Evolutionary conservation across 92 coral and sea anemone genomes (phyloP), one percentile per base, ranked within the genome.

Genomic region (Scolanthus callimorphus): DNA sequence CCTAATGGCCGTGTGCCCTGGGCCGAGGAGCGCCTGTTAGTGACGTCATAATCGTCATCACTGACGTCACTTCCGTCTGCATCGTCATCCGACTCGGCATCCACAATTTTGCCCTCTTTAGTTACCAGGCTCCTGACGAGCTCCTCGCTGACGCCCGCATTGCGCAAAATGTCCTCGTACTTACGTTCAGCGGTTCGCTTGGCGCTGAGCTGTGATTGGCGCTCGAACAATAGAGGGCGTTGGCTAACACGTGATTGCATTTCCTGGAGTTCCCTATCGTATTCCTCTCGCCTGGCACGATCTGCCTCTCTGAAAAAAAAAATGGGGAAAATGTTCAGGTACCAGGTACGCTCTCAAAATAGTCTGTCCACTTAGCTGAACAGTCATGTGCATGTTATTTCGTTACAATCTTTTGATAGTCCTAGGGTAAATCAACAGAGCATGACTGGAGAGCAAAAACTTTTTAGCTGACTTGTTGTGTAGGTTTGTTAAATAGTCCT

Each of bases 151-250:
- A 94, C 99, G 57, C 99, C 99, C 4, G 99, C 99, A 69, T 63
- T 79, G 30, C 96, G 92, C 54, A 94, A 67, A 24, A 94, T 88
- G 50, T 88, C 94, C 63, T 84, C 96, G 63, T 94, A 94, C 53
- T 94, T 94, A 37, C 92, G 85, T 64, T 94, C 99, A 12, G 99
- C 99, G 31, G 91, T 77, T 46, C 96, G 79, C 58, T 83, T 94
- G 25, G 99, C 99, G 51, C 77, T 88, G 27, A 47, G 71, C 47
- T 84, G 99, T 2, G 99, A 79, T 56, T 94, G 94, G 20, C 82
- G 82, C 52, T 94, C 99, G 63, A 94, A 89, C 56, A 94, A 52
- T 11, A 94, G 82, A 4, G 99, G 99, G 65, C 99, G 69, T 62
- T 81, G 67, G 12, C 60, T 79, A 11, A 94, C 78, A 43, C 99